A percentile compares a stretch with the other conserved stretches of the same genome.
These are phyloP conservation scores for Temnothorax nylanderi DNA, from an alignment of 1,140 invertebrate genomes.

Conservation along the genomic window DNA sequence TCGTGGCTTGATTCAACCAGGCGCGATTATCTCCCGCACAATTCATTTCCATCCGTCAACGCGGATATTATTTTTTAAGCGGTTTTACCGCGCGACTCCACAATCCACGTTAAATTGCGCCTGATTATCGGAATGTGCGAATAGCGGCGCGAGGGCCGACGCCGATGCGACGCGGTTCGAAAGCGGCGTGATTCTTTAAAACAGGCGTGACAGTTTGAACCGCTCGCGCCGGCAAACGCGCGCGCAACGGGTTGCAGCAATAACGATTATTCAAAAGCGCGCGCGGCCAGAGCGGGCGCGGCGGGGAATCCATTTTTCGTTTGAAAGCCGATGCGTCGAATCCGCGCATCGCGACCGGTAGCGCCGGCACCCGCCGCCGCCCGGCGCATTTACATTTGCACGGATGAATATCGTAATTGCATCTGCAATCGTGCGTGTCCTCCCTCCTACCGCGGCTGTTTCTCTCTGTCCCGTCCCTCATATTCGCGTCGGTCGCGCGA, in stretches of 20 bases:
- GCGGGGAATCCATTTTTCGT: slow-evolving; percentile 53
- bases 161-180: neutral
- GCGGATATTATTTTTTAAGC: slow-evolving; percentile 26
- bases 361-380: neutral
- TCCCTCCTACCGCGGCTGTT: neutral
- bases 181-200: slow-evolving; percentile 45
- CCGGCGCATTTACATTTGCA: slow-evolving; percentile 65
- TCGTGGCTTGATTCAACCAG: neutral
- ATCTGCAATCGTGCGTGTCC: slow-evolving; percentile 52
- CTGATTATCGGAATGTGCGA: slow-evolving; percentile 37
- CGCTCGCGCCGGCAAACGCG: neutral
- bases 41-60: slow-evolving; percentile 22
- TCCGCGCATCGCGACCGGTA: neutral
- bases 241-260: slow-evolving; percentile 36
- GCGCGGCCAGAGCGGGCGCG: neutral
- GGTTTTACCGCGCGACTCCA: slow-evolving; percentile 9
- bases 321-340: slow-evolving; percentile 36
- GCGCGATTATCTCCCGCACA: neutral
- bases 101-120: slow-evolving; percentile 30
- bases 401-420: slow-evolving; percentile 66
- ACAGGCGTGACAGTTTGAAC: slow-evolving; percentile 33
- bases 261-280: slow-evolving; percentile 57
- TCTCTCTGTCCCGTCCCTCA: neutral
- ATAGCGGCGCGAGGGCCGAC: neutral
- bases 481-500: neutral